Conservation (phyloP, 2,888 invertebrate species). For the Eupelmus urozonus region DNA sequence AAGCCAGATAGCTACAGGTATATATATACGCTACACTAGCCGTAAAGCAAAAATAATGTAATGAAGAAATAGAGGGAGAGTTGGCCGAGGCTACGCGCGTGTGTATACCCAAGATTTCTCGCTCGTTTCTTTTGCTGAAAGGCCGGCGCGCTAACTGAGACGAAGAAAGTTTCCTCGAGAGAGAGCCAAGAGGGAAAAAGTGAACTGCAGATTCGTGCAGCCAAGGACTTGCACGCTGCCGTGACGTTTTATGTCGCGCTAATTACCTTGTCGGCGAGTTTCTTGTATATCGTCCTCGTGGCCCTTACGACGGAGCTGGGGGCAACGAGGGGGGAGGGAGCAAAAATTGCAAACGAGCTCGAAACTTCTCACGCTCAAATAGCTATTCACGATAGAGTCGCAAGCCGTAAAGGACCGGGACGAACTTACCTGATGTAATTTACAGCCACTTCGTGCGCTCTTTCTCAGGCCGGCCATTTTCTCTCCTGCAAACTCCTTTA, state of each 20-base stretch:
- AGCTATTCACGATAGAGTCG: constrained; percentile 52
- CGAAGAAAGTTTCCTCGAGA: constrained; percentile 52
- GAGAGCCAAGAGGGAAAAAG: constrained; percentile 5
- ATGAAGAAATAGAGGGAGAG: constrained; percentile 45
- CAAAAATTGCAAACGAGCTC: constrained; percentile 57
- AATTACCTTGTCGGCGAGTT: constrained; percentile 59
- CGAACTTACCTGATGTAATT: constrained; percentile 53
- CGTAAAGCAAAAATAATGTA: constrained; percentile 49
- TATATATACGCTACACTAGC: too few species aligned
- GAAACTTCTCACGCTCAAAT: constrained; percentile 56
- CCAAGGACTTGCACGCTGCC: constrained; percentile 25
- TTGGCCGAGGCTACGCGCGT: not conserved
- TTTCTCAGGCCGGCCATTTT: not conserved
- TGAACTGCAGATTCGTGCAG: constrained; percentile 35
- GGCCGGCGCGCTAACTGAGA: constrained; percentile 26
- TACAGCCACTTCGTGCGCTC: constrained; percentile 41
- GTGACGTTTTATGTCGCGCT: constrained; percentile 59
- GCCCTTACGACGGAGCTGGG: too few species aligned
- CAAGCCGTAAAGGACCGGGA: constrained; percentile 36
- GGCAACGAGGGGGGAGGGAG: not conserved
- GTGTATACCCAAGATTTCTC: constrained; percentile 35
- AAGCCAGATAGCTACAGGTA: not conserved
- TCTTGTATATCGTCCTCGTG: constrained; percentile 49
- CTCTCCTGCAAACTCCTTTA: not conserved
- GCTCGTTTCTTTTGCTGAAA: constrained; percentile 39